These are phyloP conservation scores for Eciton burchellii DNA, from an alignment of 1,140 invertebrate genomes.

Conservation along the genomic window DNA sequence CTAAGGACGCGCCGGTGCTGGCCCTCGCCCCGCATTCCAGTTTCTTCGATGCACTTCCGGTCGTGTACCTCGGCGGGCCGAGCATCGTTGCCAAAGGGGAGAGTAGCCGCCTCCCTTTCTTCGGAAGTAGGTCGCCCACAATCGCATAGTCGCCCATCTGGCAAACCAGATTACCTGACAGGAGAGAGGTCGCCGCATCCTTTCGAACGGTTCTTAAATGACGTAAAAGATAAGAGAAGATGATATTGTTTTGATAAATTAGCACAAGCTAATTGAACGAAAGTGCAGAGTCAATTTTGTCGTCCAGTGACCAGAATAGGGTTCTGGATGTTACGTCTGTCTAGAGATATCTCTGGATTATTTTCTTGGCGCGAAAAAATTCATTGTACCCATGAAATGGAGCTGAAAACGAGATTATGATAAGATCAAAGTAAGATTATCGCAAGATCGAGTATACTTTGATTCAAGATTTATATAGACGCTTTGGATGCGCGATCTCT, in stretches of 20 bases:
- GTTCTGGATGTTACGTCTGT: too few species aligned
- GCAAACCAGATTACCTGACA: background rate
- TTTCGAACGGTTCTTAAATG: background rate
- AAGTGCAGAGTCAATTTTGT: background rate
- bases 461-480: background rate
- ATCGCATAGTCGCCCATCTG: slow-evolving; percentile 35
- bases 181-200: background rate
- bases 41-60: slow-evolving; percentile 94
- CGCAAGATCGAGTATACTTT: background rate
- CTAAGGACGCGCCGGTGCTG: slow-evolving; percentile 93
- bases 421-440: background rate
- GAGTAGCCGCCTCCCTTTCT: slow-evolving; percentile 91
- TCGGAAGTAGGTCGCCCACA: slow-evolving; percentile 91
- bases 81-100: slow-evolving; percentile 95
- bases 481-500: background rate
- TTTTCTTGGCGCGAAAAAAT: background rate
- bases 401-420: background rate
- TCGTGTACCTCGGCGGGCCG: slow-evolving; percentile 92
- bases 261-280: background rate
- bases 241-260: background rate
- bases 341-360: too few species aligned
- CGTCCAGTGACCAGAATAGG: too few species aligned
- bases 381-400: background rate
- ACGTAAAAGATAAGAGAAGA: background rate
- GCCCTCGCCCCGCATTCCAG: slow-evolving; percentile 96